Base-by-base conservation (phyloP, 2,113 vertebrate genomes). In the Orcinus orca region DNA sequence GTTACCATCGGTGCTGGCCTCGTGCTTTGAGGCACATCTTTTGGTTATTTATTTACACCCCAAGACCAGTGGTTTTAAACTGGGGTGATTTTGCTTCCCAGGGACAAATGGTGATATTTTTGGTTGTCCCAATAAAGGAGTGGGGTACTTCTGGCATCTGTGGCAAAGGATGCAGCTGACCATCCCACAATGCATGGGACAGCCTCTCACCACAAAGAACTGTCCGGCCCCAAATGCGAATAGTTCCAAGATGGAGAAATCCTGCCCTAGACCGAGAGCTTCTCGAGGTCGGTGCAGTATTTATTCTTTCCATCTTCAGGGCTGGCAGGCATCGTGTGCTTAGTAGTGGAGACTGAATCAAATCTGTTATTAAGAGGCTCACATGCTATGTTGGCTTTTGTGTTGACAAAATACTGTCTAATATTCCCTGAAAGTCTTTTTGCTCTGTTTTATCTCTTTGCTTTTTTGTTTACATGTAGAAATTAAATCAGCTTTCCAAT, bases 371-470 rank as follows among this genome's bases (percentile, higher is more conserved):
- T 80, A 71, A 95, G 41, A 81, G 76, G 12, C 50, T 79, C 76
- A 47, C 1, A 5, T 60, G 81, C 47, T 70, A 0, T 21, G 23
- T n/a, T 87, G 67, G 44, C 36, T 93, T 96, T 55, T 93, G 29
- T 68, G 90, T 80, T 62, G 71, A 38, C 76, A 58, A 73, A 96
- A 95, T 33, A 77, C 23, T 70, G 65, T 47, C 44, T 23, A 26
- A 3, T 62, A 73, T 58, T 91, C 36, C 53, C 50, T 76, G 70
- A 47, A 93, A 91, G 53, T 36, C 4, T 10, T 58, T 81, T 68
- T 85, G 26, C 74, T 47, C 36, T 62, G 4, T 82, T 77, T 73
- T 70, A 15, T 76, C 94, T 83, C 20, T 65, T 93, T 23, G n/a
- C 50, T 41, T 73, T 14, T 93, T 60, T 71, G 29, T 67, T 79